Evolutionary conservation across 2,113 vertebrate genomes (phyloP), one percentile per base, ranked within the genome.

Genomic region (Psophia crepitans): DNA sequence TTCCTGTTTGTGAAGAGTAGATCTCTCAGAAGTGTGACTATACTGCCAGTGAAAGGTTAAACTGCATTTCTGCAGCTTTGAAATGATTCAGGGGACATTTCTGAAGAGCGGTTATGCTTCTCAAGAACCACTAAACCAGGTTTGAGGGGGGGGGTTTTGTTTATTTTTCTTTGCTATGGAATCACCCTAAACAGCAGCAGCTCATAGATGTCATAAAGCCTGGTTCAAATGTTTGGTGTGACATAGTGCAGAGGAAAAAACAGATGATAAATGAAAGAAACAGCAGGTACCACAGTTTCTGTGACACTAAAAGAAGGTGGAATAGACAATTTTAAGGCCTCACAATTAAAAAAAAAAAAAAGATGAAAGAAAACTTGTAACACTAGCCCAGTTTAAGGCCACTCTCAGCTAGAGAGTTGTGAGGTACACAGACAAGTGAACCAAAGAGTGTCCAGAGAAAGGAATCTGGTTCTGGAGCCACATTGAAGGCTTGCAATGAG

Each of bases 401-500:
- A 14, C 49, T 93, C 39, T 78, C 37, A 82, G 17, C 60, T 68
- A 20, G 14, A 68, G 60, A 76, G 23, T 30, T 73, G 60, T 46
- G 60, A 83, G 43, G 33, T 35, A 33, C 57, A 23, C 1, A 3
- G 20, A 32, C 10, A 51, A 46, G 12, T 6, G 5, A 86, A 58
- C 2, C 5, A 41, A 49, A 54, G 13, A 35, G 7, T 12, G 11
- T 51, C 48, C 39, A 20, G 37, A 61, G 23, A 69, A 37, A 28
- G 21, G 26, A 82, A 57, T 61, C 11, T 58, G 20, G 15, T 77
- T 57, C 32, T 84, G 48, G 48, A 51, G 27, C 12, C 33, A 23
- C 33, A 19, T 0, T 0, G 0, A 63, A 56, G 23, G 18, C 19
- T 85, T 2, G 1, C 39, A 60, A 8, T 6, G 32, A 76, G 7